Conservation (phyloP, 2,888 invertebrate genomes). For the Cheilosia vernalis region DNA sequence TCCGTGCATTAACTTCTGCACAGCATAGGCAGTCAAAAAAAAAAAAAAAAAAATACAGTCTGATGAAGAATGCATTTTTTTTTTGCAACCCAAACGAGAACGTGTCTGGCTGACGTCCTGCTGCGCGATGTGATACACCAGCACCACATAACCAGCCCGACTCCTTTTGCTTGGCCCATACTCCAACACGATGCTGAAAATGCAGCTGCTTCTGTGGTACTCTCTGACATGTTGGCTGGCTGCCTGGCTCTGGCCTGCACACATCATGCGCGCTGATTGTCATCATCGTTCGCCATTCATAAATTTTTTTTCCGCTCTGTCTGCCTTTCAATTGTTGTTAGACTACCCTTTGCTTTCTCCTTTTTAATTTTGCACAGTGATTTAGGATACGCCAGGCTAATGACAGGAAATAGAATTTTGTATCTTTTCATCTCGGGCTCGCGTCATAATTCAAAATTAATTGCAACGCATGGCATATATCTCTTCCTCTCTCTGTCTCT, state of each 20-base stretch:
- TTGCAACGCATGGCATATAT: slow-evolving; percentile 38
- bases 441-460: slow-evolving; percentile 67
- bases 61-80: slow-evolving; percentile 1
- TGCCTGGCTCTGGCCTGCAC: slow-evolving; percentile 18
- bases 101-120: slow-evolving; percentile 73
- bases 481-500: background rate
- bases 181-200: slow-evolving; percentile 8
- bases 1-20: slow-evolving; percentile 55
- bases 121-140: slow-evolving; percentile 31
- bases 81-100: slow-evolving; percentile 48
- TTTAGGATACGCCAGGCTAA: slow-evolving; percentile 45
- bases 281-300: slow-evolving; percentile 57
- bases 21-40: slow-evolving; percentile 2
- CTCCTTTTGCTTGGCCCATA: slow-evolving; percentile 12
- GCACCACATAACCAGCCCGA: slow-evolving; percentile 7
- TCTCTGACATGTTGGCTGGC: background rate
- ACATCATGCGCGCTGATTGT: slow-evolving; percentile 36
- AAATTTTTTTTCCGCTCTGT: slow-evolving; percentile 28
- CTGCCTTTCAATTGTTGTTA: slow-evolving; percentile 39
- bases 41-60: slow-evolving; percentile 14
- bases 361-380: background rate
- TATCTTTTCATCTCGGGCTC: slow-evolving; percentile 42
- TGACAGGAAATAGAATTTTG: slow-evolving; percentile 57
- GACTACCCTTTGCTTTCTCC: background rate
- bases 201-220: slow-evolving; percentile 55